These are phyloP conservation scores for Luidia sarsii DNA, from an alignment of 53 echinoderm and acorn worm species.

Conservation along the genomic window DNA sequence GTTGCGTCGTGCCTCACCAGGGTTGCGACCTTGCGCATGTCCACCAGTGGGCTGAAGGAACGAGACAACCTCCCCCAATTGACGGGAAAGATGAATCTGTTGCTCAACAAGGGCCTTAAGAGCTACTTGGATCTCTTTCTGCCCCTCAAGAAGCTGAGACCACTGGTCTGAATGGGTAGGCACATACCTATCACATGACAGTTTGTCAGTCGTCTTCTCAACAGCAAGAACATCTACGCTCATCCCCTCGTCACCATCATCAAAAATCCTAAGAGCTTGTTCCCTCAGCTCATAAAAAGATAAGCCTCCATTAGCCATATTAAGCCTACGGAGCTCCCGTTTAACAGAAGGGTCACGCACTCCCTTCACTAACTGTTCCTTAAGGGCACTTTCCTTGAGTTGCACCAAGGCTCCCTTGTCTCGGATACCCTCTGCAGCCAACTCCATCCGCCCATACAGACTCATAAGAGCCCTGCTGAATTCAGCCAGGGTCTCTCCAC, in stretches of 20 bases:
- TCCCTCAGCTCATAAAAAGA: slow-evolving; percentile 12
- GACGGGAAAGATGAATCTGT: background rate
- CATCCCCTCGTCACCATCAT: background rate
- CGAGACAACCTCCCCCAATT: background rate
- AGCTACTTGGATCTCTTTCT: slow-evolving; percentile 2
- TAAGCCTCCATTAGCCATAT: background rate
- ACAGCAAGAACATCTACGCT: background rate
- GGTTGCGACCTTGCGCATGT: too few relatives aligned
- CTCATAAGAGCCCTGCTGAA: slow-evolving; percentile 21
- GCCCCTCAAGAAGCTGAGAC: background rate
- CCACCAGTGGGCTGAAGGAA: background rate
- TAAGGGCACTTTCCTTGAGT: slow-evolving; percentile 3
- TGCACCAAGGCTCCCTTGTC: background rate
- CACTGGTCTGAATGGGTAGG: too few relatives aligned
- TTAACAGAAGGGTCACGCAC: background rate
- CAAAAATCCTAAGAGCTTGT: background rate
- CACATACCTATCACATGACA: too few relatives aligned
- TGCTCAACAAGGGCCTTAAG: slow-evolving; percentile 5
- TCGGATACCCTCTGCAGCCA: background rate
- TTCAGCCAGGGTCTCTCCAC: slow-evolving; percentile 40
- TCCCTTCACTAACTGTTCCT: background rate
- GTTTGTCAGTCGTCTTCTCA: background rate
- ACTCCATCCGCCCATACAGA: background rate
- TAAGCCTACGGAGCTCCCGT: background rate
- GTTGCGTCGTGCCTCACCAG: too few relatives aligned